phyloP scores from a whole-genome alignment of 1,140 invertebrate genomes.

The Sitodiplosis mosellana region DNA sequence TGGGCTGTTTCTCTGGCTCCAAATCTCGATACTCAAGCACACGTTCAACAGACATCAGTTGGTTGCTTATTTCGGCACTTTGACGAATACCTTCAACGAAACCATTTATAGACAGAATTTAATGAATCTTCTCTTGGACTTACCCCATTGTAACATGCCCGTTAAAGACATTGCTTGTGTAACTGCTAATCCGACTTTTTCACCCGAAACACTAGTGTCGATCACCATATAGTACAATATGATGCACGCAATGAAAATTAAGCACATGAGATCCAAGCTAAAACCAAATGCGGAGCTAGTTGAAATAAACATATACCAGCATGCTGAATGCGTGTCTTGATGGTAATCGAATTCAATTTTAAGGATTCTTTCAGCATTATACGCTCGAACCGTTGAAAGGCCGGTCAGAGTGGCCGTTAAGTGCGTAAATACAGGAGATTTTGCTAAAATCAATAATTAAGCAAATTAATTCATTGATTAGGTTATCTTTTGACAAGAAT shows the following conservation, averaged over 20 bases:
- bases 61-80: constrained; percentile 60
- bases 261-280: constrained; percentile 58
- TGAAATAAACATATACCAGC: constrained; percentile 40
- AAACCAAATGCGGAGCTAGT: constrained; percentile 53
- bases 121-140: too few relatives aligned
- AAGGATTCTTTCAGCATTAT: constrained; percentile 55
- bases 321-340: constrained; percentile 51
- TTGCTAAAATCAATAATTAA: too few relatives aligned
- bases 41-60: constrained; percentile 62
- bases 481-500: too few relatives aligned
- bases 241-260: constrained; percentile 49
- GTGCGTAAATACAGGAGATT: constrained; percentile 75
- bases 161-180: constrained; percentile 63
- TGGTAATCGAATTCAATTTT: constrained; percentile 61
- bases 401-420: constrained; percentile 77
- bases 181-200: constrained; percentile 61
- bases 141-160: too few relatives aligned
- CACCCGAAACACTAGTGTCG: constrained; percentile 42
- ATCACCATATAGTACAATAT: too few relatives aligned
- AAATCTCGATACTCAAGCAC: constrained; percentile 47
- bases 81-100: constrained; percentile 66
- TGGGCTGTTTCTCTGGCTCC: constrained; percentile 1
- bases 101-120: too few relatives aligned
- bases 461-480: too few relatives aligned
- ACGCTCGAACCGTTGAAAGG: constrained; percentile 75